Evolutionary conservation across 2,888 invertebrate species (phyloP), one percentile per base, ranked within the genome.

Genomic region (Stratiomys singularior): DNA sequence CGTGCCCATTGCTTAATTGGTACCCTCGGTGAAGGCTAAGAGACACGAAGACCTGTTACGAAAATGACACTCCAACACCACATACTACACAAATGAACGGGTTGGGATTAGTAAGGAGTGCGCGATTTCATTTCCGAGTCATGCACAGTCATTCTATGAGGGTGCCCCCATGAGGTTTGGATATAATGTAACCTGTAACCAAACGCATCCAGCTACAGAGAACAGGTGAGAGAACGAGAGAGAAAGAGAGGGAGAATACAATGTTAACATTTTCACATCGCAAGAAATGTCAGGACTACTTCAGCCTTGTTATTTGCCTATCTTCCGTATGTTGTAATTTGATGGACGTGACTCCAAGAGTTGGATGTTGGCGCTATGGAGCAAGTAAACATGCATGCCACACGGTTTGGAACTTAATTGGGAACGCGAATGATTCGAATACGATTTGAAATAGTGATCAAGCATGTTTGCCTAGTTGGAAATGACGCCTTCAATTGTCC

Each of bases 1-100:
- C 69, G 69, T 69, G 47, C 13, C 69, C 44, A 44, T 69, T 69
- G 69, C 69, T 69, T 69, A 69, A 69, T 69, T 69, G 69, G 69
- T 69, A 69, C 69, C 69, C 47, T 69, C 69, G 47, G 69, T 69
- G 69, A 69, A 69, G 69, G 69, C 69, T 69, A 69, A 69, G 44
- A 23, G 69, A 69, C 69, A 69, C 46, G 69, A 69, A 69, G 47
- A 69, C 69, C 47, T 69, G 69, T 69, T 69, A 69, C 46, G 46
- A 69, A 69, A 69, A 69, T 69, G 69, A 69, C 69, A 69, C 47
- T 46, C 69, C 23, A 69, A 69, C 47, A 69, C 47, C 37, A 69
- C 52, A n/a, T 15, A 18, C 37, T 37, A 37, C 52, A 52, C 52
- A 52, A 52, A 13, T 18, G 52, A 52, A n/a, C 52, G 52, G 15